These are phyloP conservation scores for Deladenus siricidicola DNA, from an alignment of 2,888 invertebrate species.

Conservation along the genomic window DNA sequence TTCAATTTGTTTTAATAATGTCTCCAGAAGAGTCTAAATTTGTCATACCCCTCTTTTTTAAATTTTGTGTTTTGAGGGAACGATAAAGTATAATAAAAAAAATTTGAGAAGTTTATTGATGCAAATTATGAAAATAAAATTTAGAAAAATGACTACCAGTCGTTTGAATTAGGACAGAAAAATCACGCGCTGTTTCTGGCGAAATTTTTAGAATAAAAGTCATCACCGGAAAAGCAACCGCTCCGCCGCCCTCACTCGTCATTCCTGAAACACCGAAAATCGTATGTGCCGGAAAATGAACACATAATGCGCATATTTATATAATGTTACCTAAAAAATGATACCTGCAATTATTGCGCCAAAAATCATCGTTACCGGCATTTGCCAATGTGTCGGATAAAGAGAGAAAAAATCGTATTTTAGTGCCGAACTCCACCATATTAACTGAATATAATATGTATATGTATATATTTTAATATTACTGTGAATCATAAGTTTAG, in stretches of 20 bases:
- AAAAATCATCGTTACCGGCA: conserved; percentile 52
- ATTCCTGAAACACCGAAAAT: conserved; percentile 43
- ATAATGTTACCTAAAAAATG: neutral
- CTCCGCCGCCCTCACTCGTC: conserved; percentile 49
- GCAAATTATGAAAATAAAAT: too few species aligned
- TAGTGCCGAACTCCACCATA: conserved; percentile 50
- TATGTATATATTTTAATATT: too few species aligned
- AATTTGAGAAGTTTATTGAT: too few species aligned
- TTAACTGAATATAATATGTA: conserved; percentile 14
- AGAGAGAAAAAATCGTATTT: conserved; percentile 41
- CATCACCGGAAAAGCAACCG: conserved; percentile 50
- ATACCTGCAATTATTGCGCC: conserved; percentile 47
- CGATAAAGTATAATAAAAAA: too few species aligned
- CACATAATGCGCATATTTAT: neutral
- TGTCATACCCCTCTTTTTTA: neutral
- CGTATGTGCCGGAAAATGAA: neutral
- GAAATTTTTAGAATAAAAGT: conserved; percentile 43
- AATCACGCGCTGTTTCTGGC: conserved; percentile 42
- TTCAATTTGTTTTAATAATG: too few species aligned
- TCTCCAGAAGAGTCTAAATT: too few species aligned
- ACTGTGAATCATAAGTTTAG: too few species aligned
- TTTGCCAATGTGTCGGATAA: conserved; percentile 48
- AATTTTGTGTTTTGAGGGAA: too few species aligned
- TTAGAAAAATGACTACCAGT: conserved; percentile 30
- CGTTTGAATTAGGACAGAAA: conserved; percentile 46